phyloP scores from a whole-genome alignment of 2,888 invertebrate genomes.

The Ametastegia equiseti region DNA sequence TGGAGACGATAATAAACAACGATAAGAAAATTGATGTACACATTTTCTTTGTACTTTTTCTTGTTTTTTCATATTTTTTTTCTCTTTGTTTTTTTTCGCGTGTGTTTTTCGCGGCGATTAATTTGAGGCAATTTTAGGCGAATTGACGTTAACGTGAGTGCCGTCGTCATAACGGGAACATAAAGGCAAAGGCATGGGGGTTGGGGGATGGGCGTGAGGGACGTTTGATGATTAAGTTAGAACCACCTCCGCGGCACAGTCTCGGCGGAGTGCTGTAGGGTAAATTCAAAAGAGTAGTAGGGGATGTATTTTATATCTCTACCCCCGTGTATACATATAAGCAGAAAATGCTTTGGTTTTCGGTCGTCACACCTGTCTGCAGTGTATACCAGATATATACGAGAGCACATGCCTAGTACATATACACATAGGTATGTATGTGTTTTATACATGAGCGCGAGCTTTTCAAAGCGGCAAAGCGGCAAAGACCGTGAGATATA shows the following conservation, averaged over 20 bases:
- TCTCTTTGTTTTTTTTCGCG: not conserved
- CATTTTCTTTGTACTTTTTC: no score
- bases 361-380: constrained; percentile 1
- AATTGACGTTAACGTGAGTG: constrained; percentile 17
- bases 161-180: not conserved
- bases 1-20: no score
- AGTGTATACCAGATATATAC: not conserved
- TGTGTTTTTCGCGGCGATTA: not conserved
- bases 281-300: constrained; percentile 8
- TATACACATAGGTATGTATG: not conserved
- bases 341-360: constrained; percentile 8
- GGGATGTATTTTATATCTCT: constrained; percentile 19
- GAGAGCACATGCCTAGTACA: no score
- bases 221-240: constrained; percentile 40
- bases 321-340: no score
- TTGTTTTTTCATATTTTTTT: no score
- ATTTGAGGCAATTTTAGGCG: not conserved
- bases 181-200: constrained; percentile 8
- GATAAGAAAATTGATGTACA: no score
- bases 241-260: constrained; percentile 17
- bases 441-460: no score
- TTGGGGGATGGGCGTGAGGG: not conserved
- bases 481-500: not conserved
- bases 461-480: not conserved
- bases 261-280: constrained; percentile 13